phyloP scores from a whole-genome alignment of 2,888 invertebrate species.

The Mesoligia furuncula region DNA sequence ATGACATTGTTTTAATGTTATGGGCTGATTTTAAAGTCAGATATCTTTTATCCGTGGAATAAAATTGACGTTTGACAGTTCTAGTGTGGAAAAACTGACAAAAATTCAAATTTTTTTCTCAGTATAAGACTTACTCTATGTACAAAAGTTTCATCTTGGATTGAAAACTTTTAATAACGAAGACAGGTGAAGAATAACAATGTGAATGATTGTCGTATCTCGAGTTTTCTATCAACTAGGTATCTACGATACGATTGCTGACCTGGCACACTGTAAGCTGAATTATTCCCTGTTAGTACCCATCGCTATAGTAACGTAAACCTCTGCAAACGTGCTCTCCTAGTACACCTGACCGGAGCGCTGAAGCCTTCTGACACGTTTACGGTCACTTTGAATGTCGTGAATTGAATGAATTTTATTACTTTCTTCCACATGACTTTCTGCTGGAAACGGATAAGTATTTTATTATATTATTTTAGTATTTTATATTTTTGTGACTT shows the following conservation, averaged over 20 bases:
- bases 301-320: not conserved
- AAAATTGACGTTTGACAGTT: too few species aligned
- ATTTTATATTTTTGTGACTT: not conserved
- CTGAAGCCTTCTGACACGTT: constrained; percentile 5
- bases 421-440: not conserved
- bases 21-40: too few species aligned
- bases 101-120: too few species aligned
- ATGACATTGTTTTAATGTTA: too few species aligned
- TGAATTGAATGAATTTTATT: not conserved
- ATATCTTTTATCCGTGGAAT: too few species aligned
- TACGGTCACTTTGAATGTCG: not conserved
- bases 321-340: not conserved
- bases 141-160: too few species aligned
- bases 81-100: too few species aligned
- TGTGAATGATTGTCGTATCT: not conserved
- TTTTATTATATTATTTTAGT: not conserved
- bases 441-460: not conserved
- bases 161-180: too few species aligned
- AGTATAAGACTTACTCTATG: too few species aligned
- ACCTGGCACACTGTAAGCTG: constrained; percentile 4
- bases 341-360: constrained; percentile 20
- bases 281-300: not conserved
- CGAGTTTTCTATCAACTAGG: too few species aligned
- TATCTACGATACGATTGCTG: not conserved
- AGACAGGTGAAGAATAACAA: not conserved